Base-by-base conservation (phyloP, 2,113 vertebrate species). In the Poecile atricapillus region DNA sequence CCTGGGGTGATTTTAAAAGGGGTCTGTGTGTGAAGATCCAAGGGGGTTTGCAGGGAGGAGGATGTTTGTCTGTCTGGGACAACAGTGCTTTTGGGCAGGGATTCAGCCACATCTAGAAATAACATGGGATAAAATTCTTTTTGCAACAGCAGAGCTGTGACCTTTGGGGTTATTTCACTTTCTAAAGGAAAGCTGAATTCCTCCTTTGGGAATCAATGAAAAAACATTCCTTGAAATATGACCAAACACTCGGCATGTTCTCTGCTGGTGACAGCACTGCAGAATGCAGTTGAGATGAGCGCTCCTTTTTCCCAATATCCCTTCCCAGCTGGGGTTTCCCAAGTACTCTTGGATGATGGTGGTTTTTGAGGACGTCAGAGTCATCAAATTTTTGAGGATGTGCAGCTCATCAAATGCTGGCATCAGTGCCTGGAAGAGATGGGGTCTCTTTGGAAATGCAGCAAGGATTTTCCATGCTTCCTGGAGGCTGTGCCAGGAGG, bases 171-270 rank as follows among this genome's bases (percentile, higher is more conserved):
- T 62, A 49, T 11, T 64, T 53, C 10, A 13, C 23, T 73, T 85
- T 39, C 27, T 43, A 79, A 27, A 47, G 14, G 6, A 70, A 77
- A 39, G 7, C 25, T 49, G 10, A 77, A 44, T 70, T 80, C 23
- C 10, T 94, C 25, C 11, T 62, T 46, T 52, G 33, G 25, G 25
- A 43, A 50, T 90, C 63, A 33, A 62, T 19, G 47, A 7, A 67
- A 65, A 47, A 83, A 13, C 8, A 59, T 80, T 83, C 59, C 56
- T 70, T n/a, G 37, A 88, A 74, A 67, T 52, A 14, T 18, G 12
- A 73, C 24, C 47, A 46, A 12, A 43, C 10, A 27, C 18, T 43
- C 69, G 37, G 43, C 46, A 47, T 0, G 0, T 24, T 10, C 15
- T 37, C 7, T 73, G 53, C 67, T 76, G 41, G 41, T 58, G 49